Percentiles rank a stretch among this genome's conserved stretches.
phyloP scores from a whole-genome alignment of 2,888 invertebrate genomes.

The Seira sanloemensis region DNA sequence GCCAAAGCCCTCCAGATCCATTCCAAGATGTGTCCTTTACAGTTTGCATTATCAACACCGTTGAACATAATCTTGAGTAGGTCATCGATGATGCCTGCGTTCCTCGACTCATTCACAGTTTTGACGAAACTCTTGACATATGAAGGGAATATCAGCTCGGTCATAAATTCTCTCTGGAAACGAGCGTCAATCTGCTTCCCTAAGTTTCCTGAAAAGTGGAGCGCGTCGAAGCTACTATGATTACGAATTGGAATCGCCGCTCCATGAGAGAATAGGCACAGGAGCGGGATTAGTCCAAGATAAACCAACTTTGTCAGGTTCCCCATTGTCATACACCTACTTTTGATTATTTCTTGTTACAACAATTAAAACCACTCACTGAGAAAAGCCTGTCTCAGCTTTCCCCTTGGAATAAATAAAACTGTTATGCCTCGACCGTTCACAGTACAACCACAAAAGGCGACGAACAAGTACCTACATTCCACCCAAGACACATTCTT shows the following conservation, averaged over 20 bases:
- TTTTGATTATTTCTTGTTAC: not conserved
- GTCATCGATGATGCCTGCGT: not conserved
- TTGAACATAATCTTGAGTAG: slow-evolving; percentile 12
- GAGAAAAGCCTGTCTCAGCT: no score
- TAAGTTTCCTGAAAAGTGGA: not conserved
- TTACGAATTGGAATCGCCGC: not conserved
- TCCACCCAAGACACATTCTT: no score
- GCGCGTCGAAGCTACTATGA: not conserved
- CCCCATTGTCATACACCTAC: not conserved
- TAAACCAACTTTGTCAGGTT: not conserved
- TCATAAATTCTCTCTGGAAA: not conserved
- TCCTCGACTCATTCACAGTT: not conserved
- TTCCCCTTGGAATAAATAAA: no score
- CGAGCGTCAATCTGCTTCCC: not conserved
- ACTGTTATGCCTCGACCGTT: no score
- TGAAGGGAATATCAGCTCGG: slow-evolving; percentile 14
- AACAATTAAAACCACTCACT: not conserved
- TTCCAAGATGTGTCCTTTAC: slow-evolving; percentile 50
- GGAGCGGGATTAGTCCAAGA: not conserved
- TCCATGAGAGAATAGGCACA: not conserved
- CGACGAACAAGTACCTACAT: no score
- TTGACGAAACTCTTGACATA: slow-evolving; percentile 16
- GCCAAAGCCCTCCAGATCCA: slow-evolving; percentile 21
- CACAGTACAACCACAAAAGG: no score
- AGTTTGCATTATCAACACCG: slow-evolving; percentile 26